Evolutionary conservation across 2,888 invertebrate species (phyloP).

Genomic region (Rotaria socialis): DNA sequence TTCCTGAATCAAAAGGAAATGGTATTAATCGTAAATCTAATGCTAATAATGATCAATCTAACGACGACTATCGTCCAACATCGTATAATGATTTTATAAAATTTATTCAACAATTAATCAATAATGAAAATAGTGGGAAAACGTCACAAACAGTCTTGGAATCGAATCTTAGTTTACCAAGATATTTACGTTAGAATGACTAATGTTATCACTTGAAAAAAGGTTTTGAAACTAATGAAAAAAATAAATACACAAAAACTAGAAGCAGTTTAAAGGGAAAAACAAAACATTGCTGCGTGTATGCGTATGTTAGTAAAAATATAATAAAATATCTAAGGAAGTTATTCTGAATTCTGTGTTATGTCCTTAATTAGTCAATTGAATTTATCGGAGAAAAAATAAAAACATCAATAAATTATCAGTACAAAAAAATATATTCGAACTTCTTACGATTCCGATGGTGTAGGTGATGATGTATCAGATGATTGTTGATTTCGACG

Average conservation of each 20-base stretch:
- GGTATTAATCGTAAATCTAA: neutral
- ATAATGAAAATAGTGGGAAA: neutral
- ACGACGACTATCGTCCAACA: neutral
- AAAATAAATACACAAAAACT: neutral
- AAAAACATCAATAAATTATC: neutral
- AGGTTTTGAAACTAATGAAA: no score
- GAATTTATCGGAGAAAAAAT: neutral
- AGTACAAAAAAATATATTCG: slow-evolving; percentile 9
- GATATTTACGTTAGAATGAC: neutral
- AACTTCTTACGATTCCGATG: slow-evolving; percentile 1
- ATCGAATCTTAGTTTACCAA: neutral
- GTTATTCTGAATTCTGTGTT: neutral
- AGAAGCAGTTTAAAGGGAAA: no score
- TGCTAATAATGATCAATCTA: neutral
- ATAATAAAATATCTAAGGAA: no score
- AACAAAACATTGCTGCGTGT: no score
- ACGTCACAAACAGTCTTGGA: neutral
- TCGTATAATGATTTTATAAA: neutral
- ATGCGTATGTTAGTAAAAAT: no score
- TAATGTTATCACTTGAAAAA: neutral
- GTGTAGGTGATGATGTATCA: neutral
- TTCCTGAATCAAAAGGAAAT: neutral
- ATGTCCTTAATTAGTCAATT: neutral
- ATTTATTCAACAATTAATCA: neutral
- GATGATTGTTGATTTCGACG: neutral